Evolutionary conservation across 2,113 vertebrate species (phyloP).

Genomic region (Hippocampus mohnikei): DNA sequence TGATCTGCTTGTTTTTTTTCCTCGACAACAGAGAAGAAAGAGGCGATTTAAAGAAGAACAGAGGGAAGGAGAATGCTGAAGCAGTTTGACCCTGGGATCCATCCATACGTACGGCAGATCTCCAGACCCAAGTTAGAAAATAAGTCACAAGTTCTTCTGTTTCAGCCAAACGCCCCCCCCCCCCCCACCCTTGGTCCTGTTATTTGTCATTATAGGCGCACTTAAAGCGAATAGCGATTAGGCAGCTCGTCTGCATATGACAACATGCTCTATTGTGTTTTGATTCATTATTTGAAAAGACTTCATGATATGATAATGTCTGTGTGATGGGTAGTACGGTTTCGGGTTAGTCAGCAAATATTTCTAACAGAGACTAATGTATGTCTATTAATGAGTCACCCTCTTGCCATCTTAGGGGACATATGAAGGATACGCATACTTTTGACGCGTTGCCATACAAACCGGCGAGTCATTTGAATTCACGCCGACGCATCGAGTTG

Average conservation of each 20-base stretch:
- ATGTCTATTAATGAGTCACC: not conserved
- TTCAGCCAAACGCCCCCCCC: not conserved
- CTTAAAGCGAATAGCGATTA: not conserved
- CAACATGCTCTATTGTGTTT: not conserved
- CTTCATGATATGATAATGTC: not conserved
- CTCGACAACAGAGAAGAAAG: constrained; percentile 25
- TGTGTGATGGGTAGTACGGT: not conserved
- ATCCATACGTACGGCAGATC: constrained; percentile 6
- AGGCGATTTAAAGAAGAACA: constrained; percentile 2
- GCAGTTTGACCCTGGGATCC: not conserved
- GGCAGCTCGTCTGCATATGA: not conserved
- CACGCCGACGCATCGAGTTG: not conserved
- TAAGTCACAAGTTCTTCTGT: constrained; percentile 11
- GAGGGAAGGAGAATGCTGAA: not conserved
- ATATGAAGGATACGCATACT: not conserved
- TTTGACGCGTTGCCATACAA: not conserved
- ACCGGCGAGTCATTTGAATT: not conserved
- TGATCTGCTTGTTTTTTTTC: not conserved
- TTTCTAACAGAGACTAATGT: not conserved
- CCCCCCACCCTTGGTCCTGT: not conserved
- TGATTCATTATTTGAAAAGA: not conserved
- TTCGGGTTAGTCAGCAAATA: not conserved
- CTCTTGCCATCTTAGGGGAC: not conserved
- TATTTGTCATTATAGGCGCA: not conserved
- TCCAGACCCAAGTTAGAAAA: constrained; percentile 29